These are phyloP conservation scores for Zygaena filipendulae DNA, from an alignment of 2,888 invertebrate species.

Conservation along the genomic window DNA sequence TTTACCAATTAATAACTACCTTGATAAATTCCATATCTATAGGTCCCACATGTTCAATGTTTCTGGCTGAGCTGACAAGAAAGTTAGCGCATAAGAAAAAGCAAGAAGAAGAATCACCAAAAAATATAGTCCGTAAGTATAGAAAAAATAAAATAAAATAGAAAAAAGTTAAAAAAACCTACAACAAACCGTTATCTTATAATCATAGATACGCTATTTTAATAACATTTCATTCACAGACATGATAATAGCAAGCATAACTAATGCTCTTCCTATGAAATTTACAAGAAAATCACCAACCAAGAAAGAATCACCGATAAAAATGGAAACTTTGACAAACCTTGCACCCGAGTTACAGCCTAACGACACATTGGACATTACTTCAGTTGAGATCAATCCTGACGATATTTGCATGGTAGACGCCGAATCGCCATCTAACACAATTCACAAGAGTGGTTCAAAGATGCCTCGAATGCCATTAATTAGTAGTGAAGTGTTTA, in stretches of 20 bases:
- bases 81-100: constrained; percentile 39
- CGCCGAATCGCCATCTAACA: constrained; percentile 16
- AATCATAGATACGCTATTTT: too few species aligned
- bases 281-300: constrained; percentile 31
- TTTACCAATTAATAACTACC: too few species aligned
- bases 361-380: constrained; percentile 29
- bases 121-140: constrained; percentile 46
- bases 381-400: constrained; percentile 9
- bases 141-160: too few species aligned
- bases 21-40: too few species aligned
- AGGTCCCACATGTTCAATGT: constrained; percentile 57
- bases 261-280: constrained; percentile 44
- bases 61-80: constrained; percentile 43
- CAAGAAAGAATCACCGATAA: constrained; percentile 32
- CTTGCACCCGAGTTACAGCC: constrained; percentile 43
- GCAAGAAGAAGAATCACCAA: constrained; percentile 32
- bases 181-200: not conserved
- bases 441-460: constrained; percentile 21
- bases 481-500: constrained; percentile 39
- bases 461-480: constrained; percentile 56
- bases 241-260: constrained; percentile 43
- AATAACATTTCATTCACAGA: too few species aligned
- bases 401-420: too few species aligned
- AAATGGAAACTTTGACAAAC: constrained; percentile 37
- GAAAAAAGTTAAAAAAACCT: too few species aligned